Evolutionary conservation across 2,888 invertebrate genomes (phyloP).

Genomic region (Lumbricus terrestris): DNA sequence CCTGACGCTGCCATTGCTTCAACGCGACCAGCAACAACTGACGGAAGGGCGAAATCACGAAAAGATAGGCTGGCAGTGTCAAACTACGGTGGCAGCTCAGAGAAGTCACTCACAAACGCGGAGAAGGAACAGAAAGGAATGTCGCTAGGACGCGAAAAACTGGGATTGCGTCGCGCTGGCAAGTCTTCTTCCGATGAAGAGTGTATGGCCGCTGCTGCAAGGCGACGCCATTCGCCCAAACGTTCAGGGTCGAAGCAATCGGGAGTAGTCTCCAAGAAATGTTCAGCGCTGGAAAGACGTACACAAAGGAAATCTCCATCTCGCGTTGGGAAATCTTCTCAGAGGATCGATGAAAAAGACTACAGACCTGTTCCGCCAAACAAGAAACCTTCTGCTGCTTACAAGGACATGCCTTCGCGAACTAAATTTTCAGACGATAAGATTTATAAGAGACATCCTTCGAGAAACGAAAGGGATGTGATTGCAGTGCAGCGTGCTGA

Average conservation of each 20-base stretch:
- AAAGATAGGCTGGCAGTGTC: not conserved
- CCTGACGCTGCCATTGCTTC: not conserved
- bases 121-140: not conserved
- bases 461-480: too few relatives aligned
- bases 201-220: not conserved
- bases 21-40: not conserved
- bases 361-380: not conserved
- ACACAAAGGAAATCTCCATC: not conserved
- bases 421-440: not conserved
- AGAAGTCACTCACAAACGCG: not conserved
- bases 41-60: not conserved
- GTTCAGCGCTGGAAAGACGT: not conserved
- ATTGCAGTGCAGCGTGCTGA: too few relatives aligned
- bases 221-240: not conserved
- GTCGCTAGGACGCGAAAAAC: not conserved
- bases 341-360: not conserved
- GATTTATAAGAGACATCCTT: too few relatives aligned
- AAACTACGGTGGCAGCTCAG: not conserved
- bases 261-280: not conserved
- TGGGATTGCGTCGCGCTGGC: not conserved
- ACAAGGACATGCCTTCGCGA: not conserved
- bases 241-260: not conserved
- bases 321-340: not conserved
- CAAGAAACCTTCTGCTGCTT: not conserved
- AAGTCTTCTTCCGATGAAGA: not conserved